These are phyloP conservation scores for Sus scrofa DNA, from an alignment of 2,113 vertebrate species.

Conservation along the genomic window DNA sequence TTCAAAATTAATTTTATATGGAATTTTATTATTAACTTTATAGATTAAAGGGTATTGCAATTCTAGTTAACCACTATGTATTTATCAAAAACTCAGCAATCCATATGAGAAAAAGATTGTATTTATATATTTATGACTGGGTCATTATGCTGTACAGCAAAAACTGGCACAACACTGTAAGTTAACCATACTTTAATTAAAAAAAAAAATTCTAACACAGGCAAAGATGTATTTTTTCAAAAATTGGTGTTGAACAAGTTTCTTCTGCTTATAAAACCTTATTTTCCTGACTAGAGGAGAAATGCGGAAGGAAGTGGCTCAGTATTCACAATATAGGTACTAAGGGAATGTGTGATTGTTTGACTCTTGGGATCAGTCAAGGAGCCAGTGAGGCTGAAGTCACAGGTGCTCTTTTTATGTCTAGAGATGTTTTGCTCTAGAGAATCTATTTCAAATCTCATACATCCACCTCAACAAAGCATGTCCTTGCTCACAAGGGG, in stretches of 20 bases:
- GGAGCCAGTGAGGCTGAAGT: not conserved
- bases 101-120: too few species aligned
- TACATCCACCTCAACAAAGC: not conserved
- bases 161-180: too few species aligned
- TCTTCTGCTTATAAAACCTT: not conserved
- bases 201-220: not conserved
- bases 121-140: too few species aligned
- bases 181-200: too few species aligned
- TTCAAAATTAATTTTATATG: not conserved
- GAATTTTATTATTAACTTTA: not conserved
- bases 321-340: not conserved
- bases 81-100: not conserved
- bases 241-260: not conserved
- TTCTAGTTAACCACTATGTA: not conserved
- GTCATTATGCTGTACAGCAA: too few species aligned
- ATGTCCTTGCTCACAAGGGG: not conserved
- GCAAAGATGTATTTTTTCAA: not conserved
- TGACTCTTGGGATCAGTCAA: not conserved
- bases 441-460: conserved; percentile 27
- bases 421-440: not conserved
- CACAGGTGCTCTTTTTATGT: not conserved
- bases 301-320: not conserved
- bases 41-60: not conserved
- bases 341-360: not conserved
- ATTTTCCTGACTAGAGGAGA: not conserved